Evolutionary conservation across 2,113 vertebrate genomes (phyloP), one percentile per base, ranked within the genome.

Genomic region (Ceuthmochares aereus): DNA sequence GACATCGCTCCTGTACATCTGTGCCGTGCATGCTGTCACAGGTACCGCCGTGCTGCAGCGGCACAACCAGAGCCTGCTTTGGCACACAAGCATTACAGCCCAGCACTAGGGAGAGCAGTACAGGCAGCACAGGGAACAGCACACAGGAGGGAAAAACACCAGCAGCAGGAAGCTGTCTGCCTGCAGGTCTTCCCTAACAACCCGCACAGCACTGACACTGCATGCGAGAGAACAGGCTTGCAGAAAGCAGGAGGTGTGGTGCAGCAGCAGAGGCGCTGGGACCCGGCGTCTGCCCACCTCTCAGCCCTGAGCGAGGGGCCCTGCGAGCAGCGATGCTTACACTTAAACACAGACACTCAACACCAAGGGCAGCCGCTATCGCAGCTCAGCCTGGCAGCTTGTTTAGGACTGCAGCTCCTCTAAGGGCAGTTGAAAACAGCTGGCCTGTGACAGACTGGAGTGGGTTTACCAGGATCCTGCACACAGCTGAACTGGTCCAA

Each of bases 211-310:
- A 12, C 40, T 34, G 59, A 30, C 59, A 1, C 4, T 6, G 27
- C 9, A 0, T 5, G 13, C 14, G 3, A 54, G 67, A n/a, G 77
- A 55, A 15, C 29, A 15, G 77, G 52, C 66, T 22, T 2, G 5
- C 56, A 36, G 80, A 67, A 36, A 42, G 70, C 43, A 40, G 37
- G 2, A 7, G n/a, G 51, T 78, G 81, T n/a, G 52, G 32, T 36
- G 37, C 59, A 51, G 21, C 47, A 63, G 42, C 21, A 4, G 80
- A 75, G 76, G 55, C 10, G 68, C 25, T 67, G 63, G 43, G 79
- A 17, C 19, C 32, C 23, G 6, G 75, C 29, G 1, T 21, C 75
- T 73, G 59, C 59, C 56, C 2, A 1, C 2, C 0, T 26, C 27
- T 34, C 60, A 59, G 64, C 60, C 11, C 30, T 4, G 4, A 27